Evolutionary conservation across 2,797 vertebrate genomes (phyloP), one percentile per base, ranked within the genome.

Genomic region (Crypturellus tataupa): DNA sequence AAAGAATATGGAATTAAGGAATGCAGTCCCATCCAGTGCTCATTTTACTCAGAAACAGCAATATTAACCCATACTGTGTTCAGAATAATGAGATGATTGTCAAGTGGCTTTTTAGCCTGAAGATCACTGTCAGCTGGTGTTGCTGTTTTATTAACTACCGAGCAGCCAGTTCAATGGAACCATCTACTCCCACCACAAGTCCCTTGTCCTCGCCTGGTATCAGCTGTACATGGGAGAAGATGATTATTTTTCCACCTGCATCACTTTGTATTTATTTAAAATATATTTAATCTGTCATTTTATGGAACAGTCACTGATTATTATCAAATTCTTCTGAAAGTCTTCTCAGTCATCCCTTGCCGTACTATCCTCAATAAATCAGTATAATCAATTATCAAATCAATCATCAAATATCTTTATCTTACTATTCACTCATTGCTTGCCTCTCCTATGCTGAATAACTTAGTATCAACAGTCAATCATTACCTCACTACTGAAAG

Each of bases 171-270:
- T 59, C 10, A 63, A 77, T 5, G 5, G 25, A 63, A 39, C 0
- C 1, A 73, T 3, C 51, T 33, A 6, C 47, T 44, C 76, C 3
- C 33, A 72, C 6, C 9, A 31, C 8, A 16, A 37, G 31, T 73
- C 8, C 6, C 6, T 44, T 67, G 20, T n/a, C 49, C 39, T 37
- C 37, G 18, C 40, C 49, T 60, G 8, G 2, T 33, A 42, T 1
- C 24, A 15, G 8, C 1, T 3, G 4, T 5, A 6, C 21, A 60
- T 4, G 4, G n/a, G n/a, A 71, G 75, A 10, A 23, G 35, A 44
- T 3, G 13, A 47, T 14, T 59, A 56, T 19, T 78, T 65, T 56
- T 19, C 53, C 31, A 64, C 10, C 64, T 13, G 13, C 6, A 37
- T 20, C 25, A 18, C 6, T 53, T 67, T 5, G 5, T 15, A 62